Evolutionary conservation across 2,113 vertebrate species (phyloP), one percentile per base, ranked within the genome.

Genomic region (Tursiops truncatus): DNA sequence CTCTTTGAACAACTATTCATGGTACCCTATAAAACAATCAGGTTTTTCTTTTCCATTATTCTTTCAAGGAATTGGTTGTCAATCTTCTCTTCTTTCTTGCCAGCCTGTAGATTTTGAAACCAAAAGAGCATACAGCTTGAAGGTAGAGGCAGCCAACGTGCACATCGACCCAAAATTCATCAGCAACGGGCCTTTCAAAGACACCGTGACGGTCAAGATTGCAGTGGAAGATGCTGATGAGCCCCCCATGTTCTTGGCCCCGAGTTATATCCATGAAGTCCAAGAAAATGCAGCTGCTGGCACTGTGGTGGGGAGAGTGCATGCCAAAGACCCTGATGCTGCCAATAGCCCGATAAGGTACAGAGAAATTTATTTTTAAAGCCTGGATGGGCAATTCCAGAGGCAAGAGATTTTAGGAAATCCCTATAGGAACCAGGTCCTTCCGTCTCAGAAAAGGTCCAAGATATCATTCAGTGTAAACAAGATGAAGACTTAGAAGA

Each of bases 161-260:
- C 98, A 99, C 38, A 97, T 99, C 9, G 99, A 99, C 97, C 98
- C 99, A 0, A 99, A 99, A 25, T 99, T 99, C 97, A 98, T 99
- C 79, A 99, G 99, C 97, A 99, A 99, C 23, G 99, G 99, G n/a
- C 99, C 99, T 0, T 99, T 99, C 96, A 99, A 99, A 98, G 99
- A 99, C 95, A 99, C 99, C 0, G 99, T 99, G 86, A 99, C 99
- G 0, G 99, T 99, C 95, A 99, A 99, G 98, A 99, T 99, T 21
- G 97, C 98, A 0, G 99, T 99, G 93, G 99, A 99, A 98, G 99
- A 99, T 63, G 99, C 99, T 2, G 99, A 99, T 1, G 99, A 99
- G 96, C 99, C 99, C 0, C 99, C 99, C 0, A 98, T 99, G 91
- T 99, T 99, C 98, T 97, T 99, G 95, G 99, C 99, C 71, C 98